phyloP scores from a whole-genome alignment of 1,140 invertebrate genomes.

The Lineus longissimus region DNA sequence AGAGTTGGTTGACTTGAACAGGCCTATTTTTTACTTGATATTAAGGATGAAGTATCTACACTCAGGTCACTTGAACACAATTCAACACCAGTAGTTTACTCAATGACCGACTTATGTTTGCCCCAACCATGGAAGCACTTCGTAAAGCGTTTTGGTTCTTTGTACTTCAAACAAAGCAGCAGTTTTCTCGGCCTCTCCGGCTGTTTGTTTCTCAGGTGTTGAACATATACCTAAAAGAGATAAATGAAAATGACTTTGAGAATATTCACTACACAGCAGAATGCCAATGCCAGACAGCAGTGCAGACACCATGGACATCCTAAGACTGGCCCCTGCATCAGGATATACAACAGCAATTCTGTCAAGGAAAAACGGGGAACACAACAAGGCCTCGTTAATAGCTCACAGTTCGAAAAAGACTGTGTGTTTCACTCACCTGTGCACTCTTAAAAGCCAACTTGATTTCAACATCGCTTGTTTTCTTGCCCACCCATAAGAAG shows the following conservation, averaged over 20 bases:
- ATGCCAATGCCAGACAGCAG: too few relatives aligned
- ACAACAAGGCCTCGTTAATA: too few relatives aligned
- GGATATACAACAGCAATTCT: too few relatives aligned
- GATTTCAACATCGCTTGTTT: constrained; percentile 96
- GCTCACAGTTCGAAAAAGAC: too few relatives aligned
- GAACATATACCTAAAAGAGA: constrained; percentile 82
- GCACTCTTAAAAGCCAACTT: constrained; percentile 98
- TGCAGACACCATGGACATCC: too few relatives aligned
- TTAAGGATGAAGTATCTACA: too few relatives aligned
- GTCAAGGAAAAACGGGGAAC: too few relatives aligned
- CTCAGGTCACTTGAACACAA: too few relatives aligned
- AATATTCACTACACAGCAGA: not conserved
- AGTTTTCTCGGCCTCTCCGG: constrained; percentile 86
- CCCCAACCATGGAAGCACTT: constrained; percentile 99
- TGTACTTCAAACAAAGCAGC: constrained; percentile 94
- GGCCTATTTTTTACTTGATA: too few relatives aligned
- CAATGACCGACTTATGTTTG: constrained; percentile 53
- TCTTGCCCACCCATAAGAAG: constrained; percentile 94
- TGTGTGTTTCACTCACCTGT: too few relatives aligned
- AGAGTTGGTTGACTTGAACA: too few relatives aligned
- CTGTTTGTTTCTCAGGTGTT: constrained; percentile 94
- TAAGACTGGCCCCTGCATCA: too few relatives aligned
- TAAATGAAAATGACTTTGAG: not conserved
- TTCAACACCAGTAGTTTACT: constrained; percentile 8
- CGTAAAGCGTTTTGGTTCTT: constrained; percentile 89